A percentile compares a stretch with the other conserved stretches of the same genome.
phyloP scores from a whole-genome alignment of 2,797 vertebrate genomes.

The Myoxocephalus aenaeus region DNA sequence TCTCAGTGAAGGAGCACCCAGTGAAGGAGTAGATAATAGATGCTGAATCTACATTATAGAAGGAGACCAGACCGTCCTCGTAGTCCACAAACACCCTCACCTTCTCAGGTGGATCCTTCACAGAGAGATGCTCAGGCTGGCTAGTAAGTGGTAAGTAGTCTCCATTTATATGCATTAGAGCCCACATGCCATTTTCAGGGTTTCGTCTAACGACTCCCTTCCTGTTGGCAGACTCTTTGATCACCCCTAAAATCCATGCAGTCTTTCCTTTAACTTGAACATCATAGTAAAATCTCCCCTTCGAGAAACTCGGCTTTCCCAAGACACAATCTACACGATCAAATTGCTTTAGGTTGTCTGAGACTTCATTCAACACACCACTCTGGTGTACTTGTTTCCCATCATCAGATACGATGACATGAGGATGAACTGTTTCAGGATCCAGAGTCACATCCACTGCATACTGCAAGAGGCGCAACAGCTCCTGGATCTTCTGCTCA shows the following conservation, averaged over 20 bases:
- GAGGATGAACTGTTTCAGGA: not conserved
- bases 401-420: not conserved
- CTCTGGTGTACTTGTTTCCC: not conserved
- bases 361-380: not conserved
- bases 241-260: not conserved
- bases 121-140: accelerated
- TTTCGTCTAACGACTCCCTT: accelerated
- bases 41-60: not conserved
- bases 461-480: accelerated
- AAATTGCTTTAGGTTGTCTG: not conserved
- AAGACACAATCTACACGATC: accelerated
- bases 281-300: not conserved
- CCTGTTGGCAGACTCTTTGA: not conserved
- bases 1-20: not conserved
- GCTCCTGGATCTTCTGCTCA: not conserved
- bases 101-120: not conserved
- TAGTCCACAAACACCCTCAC: not conserved
- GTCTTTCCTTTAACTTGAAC: not conserved
- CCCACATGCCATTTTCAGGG: not conserved
- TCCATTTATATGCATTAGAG: not conserved
- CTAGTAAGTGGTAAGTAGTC: not conserved
- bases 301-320: not conserved
- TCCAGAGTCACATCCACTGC: not conserved
- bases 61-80: not conserved
- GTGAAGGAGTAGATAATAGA: not conserved